phyloP scores from a whole-genome alignment of 2,797 vertebrate species.

The Danio aesculapii region DNA sequence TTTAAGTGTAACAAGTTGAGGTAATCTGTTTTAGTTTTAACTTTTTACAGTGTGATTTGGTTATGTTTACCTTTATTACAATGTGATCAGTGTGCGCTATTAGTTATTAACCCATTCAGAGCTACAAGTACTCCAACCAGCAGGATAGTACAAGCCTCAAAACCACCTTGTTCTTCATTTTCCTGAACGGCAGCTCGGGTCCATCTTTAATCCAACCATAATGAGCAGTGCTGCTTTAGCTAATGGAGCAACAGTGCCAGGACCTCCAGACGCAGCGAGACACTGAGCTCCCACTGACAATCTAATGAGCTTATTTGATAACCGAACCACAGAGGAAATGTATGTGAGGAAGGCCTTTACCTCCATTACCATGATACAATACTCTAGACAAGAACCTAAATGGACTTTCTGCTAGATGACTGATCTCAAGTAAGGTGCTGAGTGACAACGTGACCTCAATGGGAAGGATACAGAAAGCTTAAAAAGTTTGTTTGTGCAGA shows the following conservation, averaged over 20 bases:
- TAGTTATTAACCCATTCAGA: slow-evolving; percentile 5
- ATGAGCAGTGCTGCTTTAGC: not conserved
- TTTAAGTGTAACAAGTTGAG: too few relatives aligned
- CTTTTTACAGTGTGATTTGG: too few relatives aligned
- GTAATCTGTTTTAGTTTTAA: too few relatives aligned
- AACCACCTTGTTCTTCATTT: slow-evolving; percentile 1
- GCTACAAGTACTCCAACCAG: slow-evolving; percentile 4
- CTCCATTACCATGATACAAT: not conserved
- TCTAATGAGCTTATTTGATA: slow-evolving; percentile 50
- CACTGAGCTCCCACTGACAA: slow-evolving; percentile 31
- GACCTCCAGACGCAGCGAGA: not conserved
- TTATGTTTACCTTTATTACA: too few relatives aligned
- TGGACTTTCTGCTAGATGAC: slow-evolving; percentile 1
- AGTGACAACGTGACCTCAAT: not conserved
- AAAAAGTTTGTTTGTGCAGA: slow-evolving; percentile 9
- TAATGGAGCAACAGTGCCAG: slow-evolving; percentile 28
- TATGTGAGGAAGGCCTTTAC: slow-evolving; percentile 1
- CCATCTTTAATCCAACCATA: not conserved
- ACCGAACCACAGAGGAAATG: slow-evolving; percentile 7
- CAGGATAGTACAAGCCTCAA: not conserved
- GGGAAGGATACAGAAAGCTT: slow-evolving; percentile 1
- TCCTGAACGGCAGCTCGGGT: not conserved
- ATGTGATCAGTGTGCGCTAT: not conserved
- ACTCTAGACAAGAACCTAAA: not conserved
- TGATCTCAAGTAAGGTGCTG: not conserved